phyloP scores from a whole-genome alignment of 2,797 vertebrate genomes.

The Hafferia zeledoni region DNA sequence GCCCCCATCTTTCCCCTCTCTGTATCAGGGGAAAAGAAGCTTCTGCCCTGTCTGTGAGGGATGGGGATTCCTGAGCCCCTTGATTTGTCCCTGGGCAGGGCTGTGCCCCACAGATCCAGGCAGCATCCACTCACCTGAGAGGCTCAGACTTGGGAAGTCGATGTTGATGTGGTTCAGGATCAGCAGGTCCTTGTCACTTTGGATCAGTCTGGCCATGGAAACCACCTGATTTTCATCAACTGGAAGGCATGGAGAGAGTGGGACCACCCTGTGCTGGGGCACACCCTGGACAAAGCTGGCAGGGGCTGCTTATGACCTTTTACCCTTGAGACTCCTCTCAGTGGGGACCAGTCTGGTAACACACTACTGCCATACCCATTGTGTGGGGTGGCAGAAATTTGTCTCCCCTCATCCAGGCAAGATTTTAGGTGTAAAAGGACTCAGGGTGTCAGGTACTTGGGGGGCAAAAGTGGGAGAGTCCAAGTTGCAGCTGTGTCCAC shows the following conservation, averaged over 20 bases:
- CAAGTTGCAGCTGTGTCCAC: rapidly evolving
- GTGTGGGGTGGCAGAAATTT: neutral
- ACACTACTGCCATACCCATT: rapidly evolving
- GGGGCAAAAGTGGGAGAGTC: neutral
- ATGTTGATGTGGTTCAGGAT: neutral
- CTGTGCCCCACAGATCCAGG: rapidly evolving
- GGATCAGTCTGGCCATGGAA: neutral
- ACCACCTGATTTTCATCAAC: rapidly evolving
- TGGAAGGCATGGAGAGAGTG: neutral
- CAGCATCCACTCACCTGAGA: constrained; percentile 4
- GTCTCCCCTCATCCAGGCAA: rapidly evolving
- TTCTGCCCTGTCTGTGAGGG: neutral
- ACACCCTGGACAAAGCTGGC: neutral
- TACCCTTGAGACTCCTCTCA: neutral
- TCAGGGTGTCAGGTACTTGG: neutral
- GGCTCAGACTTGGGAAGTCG: neutral
- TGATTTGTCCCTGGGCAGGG: too few species aligned
- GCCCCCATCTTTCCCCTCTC: neutral
- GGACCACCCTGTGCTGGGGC: neutral
- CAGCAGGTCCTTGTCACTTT: neutral
- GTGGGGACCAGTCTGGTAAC: neutral
- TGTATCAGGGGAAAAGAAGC: rapidly evolving
- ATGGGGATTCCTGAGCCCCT: rapidly evolving
- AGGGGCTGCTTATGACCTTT: neutral
- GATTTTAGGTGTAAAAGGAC: neutral